Percentiles rank a stretch among this genome's conserved stretches.
phyloP scores from a whole-genome alignment of 2,113 vertebrate genomes.

The Rhinolophus ferrumequinum region DNA sequence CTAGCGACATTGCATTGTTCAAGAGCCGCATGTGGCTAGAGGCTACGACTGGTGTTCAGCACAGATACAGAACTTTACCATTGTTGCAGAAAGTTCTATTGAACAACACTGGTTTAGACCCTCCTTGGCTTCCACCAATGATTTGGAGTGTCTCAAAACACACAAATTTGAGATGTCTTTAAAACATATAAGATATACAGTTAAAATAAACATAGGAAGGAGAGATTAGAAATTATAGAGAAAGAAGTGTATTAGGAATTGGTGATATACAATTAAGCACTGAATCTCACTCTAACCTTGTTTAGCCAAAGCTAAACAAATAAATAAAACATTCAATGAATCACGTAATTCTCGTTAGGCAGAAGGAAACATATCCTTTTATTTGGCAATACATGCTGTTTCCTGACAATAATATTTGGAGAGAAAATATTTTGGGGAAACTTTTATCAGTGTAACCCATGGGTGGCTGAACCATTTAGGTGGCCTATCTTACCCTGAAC shows the following conservation, averaged over 20 bases:
- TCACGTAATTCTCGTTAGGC: not conserved
- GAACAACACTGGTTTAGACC: not conserved
- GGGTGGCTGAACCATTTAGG: not conserved
- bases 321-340: not conserved
- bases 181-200: not conserved
- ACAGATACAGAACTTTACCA: not conserved
- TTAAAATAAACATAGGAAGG: not conserved
- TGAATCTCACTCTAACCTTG: constrained; percentile 18
- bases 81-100: not conserved
- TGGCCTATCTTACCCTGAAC: not conserved
- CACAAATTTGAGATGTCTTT: not conserved
- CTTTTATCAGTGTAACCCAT: not conserved
- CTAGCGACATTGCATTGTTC: not conserved
- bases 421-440: not conserved
- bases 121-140: not conserved
- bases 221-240: not conserved
- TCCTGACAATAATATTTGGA: constrained; percentile 20
- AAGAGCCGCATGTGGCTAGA: not conserved
- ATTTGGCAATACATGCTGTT: not conserved
- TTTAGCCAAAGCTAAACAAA: not conserved
- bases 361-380: not conserved
- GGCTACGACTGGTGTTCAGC: no score
- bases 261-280: not conserved
- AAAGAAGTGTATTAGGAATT: not conserved
- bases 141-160: not conserved